Base-by-base conservation (phyloP, 2,888 invertebrate genomes). In the Ceramica pisi region DNA sequence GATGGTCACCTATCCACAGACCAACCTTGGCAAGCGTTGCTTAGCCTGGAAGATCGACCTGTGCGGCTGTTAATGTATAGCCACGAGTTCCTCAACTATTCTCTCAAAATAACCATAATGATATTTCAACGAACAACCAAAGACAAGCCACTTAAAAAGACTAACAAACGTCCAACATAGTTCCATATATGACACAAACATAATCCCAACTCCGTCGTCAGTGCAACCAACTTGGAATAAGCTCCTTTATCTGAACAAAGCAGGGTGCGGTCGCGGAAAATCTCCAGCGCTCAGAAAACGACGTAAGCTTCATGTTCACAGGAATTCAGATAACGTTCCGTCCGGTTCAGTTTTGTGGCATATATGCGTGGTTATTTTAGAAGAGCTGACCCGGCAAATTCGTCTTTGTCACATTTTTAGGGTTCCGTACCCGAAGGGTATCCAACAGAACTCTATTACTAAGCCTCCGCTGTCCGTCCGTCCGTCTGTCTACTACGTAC, bases 191-290 rank as follows among this genome's bases (percentile, higher is more conserved):
- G 48, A 19, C 16, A 53, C 44, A 55, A 66, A 68, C 48, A 48
- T 79, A 65, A 78, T 82, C 60, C 51, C 44, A 50, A 44, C 31
- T 50, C 38, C 44, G 10, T 60, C 10, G 35, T 50, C 26, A 51
- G 10, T 21, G 19, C 56, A 55, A 74, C 48, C 61, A 73, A 68
- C 55, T 73, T n/a, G 26, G 55, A 66, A 72, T 84, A 84, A 84
- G 35, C 68, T 64, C 63, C 48, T 71, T 79, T 76, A 82, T 84
- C 80, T 61, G 51, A 66, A 64, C 74, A 65, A 71, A 73, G 74
- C 79, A 67, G 69, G n/a, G 64, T 23, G 48, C n/a, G 60, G 68
- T 72, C 67, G 62, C 23, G 65, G 68, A 85, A 82, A 83, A 83
- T 80, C 68, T 85, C 35, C 21, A 10, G 41, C 50, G 31, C 35